Base-by-base conservation (phyloP, 2,113 vertebrate genomes). In the Zosterops borbonicus region DNA sequence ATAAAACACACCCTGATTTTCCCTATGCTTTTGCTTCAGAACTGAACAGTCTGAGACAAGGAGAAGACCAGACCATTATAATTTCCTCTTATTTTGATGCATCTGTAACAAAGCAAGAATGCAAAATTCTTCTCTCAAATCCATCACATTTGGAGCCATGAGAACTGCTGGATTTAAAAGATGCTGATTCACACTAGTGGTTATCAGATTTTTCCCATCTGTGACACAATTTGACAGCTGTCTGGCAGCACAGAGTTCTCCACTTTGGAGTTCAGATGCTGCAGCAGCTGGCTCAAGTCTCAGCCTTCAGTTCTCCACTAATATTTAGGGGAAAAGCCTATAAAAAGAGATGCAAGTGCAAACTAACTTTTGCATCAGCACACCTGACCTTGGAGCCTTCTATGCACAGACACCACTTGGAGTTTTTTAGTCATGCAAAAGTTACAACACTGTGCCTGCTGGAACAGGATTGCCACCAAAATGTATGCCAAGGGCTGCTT, bases 211-310 rank as follows among this genome's bases (percentile, higher is more conserved):
- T 44, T 83, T 75, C 24, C 5, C 5, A 82, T 75, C 60, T 82
- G 41, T 91, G 90, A 49, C 47, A 75, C 33, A 92, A 65, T 85
- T 42, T 13, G 19, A 77, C 44, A 46, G 73, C 92, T 83, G 83
- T 25, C 58, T 59, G n/a, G 90, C 92, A 97, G 90, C 17, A 15
- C 80, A 95, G 92, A 88, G 79, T 69, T 52, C 88, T 67, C 77
- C 73, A 76, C 79, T 73, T 73, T 25, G 47, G 58, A 83, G 67
- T 24, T 90, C 85, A 94, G 60, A 78, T 46, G 70, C 69, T 78
- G 44, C 65, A 91, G 92, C 60, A 95, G 75, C 22, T 11, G 0
- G 15, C 29, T 80, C 56, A 78, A 93, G 81, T 22, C 75, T 94
- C 91, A 95, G 82, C 93, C 93, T 75, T 33, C 70, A 77, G 67